Evolutionary conservation across 2,797 vertebrate species (phyloP).

Genomic region (Oceanodroma leucorhoa): DNA sequence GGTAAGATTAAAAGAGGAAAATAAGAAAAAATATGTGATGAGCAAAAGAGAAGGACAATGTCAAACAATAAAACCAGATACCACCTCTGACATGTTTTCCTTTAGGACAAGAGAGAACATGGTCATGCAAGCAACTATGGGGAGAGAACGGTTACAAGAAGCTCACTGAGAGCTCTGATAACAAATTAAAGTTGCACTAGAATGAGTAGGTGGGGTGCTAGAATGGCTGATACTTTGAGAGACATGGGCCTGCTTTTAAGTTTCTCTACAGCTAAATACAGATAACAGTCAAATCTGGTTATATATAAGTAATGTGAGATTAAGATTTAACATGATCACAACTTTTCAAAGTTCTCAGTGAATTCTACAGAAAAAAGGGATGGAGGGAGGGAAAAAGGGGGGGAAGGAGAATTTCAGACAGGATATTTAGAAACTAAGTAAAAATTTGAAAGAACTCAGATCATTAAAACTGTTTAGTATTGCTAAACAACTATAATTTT

Average conservation of each 20-base stretch:
- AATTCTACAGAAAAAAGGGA: neutral
- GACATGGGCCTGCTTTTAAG: accelerated
- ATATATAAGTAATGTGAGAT: neutral
- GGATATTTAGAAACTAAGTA: neutral
- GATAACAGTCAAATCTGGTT: neutral
- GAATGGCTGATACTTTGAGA: neutral
- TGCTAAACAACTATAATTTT: neutral
- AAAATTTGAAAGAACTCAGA: neutral
- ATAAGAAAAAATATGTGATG: neutral
- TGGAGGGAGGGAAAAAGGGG: accelerated
- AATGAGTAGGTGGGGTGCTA: neutral
- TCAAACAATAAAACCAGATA: neutral
- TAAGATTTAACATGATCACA: neutral
- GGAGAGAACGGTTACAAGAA: neutral
- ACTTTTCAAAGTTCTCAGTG: neutral
- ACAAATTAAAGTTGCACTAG: neutral
- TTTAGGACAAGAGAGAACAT: neutral
- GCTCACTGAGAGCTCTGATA: neutral
- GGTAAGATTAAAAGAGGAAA: neutral
- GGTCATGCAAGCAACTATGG: neutral
- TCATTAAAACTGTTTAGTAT: neutral
- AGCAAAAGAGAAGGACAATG: neutral
- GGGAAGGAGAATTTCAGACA: neutral
- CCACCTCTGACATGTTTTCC: neutral
- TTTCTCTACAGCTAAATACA: neutral